A percentile compares a stretch with the other conserved stretches of the same genome.
Conservation (phyloP, 2,888 invertebrate species). For the Iphiclides podalirius region DNA sequence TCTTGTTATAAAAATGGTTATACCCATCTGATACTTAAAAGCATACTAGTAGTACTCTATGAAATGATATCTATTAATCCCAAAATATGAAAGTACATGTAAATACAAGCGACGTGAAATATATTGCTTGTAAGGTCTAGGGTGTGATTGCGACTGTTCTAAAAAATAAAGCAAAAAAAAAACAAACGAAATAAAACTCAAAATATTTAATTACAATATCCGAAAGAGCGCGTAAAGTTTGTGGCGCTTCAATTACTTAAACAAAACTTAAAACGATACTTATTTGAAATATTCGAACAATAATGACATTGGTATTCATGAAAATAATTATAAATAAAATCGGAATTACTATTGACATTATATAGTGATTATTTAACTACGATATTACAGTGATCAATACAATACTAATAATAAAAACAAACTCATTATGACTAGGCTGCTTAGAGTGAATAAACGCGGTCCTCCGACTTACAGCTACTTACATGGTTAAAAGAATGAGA, state of each 20-base stretch:
- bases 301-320: constrained; percentile 32
- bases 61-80: too few relatives aligned
- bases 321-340: constrained; percentile 34
- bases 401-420: constrained; percentile 32
- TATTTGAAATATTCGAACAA: constrained; percentile 30
- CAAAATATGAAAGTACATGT: neutral
- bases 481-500: constrained; percentile 48
- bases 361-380: constrained; percentile 32
- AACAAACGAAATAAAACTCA: constrained; percentile 33
- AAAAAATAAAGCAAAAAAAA: constrained; percentile 24
- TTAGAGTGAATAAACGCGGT: constrained; percentile 41
- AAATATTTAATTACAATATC: constrained; percentile 39
- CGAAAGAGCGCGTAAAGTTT: constrained; percentile 19
- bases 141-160: too few relatives aligned
- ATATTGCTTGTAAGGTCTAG: too few relatives aligned
- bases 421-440: constrained; percentile 60
- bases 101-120: neutral
- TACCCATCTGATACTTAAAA: neutral
- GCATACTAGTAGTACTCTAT: neutral
- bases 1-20: constrained; percentile 13
- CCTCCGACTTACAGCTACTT: constrained; percentile 34
- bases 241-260: constrained; percentile 29
- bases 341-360: constrained; percentile 35
- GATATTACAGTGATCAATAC: constrained; percentile 32
- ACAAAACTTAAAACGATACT: constrained; percentile 26